Evolutionary conservation across 2,888 invertebrate genomes (phyloP).

Genomic region (Tupiocoris notatus): DNA sequence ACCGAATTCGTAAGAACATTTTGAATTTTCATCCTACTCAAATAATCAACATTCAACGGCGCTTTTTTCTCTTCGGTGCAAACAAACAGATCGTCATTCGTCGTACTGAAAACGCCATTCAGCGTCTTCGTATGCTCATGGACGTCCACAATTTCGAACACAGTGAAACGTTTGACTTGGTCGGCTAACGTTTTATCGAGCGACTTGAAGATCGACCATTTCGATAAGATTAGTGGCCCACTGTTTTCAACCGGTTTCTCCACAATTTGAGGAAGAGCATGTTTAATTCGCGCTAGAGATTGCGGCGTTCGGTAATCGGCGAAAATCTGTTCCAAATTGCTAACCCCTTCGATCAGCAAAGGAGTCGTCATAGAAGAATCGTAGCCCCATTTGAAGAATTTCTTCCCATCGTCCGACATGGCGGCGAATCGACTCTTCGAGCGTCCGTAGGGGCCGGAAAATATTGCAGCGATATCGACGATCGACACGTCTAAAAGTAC

Average conservation of each 20-base stretch:
- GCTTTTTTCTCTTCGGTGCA: neutral
- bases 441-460: neutral
- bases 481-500: neutral
- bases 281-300: neutral
- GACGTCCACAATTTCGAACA: neutral
- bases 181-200: neutral
- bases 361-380: neutral
- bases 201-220: neutral
- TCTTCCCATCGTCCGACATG: neutral
- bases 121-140: neutral
- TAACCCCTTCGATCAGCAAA: neutral
- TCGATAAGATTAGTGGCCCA: neutral
- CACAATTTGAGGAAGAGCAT: neutral
- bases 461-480: slow-evolving; percentile 7
- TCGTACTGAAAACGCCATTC: neutral
- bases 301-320: slow-evolving; percentile 8
- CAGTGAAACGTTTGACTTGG: neutral
- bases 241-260: neutral
- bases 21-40: neutral
- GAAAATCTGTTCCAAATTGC: neutral
- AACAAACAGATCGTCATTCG: neutral
- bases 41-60: neutral
- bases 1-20: neutral
- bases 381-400: slow-evolving; percentile 18
- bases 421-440: slow-evolving; percentile 12